phyloP scores from a whole-genome alignment of 2,888 invertebrate genomes.

The Nomada ruficornis region DNA sequence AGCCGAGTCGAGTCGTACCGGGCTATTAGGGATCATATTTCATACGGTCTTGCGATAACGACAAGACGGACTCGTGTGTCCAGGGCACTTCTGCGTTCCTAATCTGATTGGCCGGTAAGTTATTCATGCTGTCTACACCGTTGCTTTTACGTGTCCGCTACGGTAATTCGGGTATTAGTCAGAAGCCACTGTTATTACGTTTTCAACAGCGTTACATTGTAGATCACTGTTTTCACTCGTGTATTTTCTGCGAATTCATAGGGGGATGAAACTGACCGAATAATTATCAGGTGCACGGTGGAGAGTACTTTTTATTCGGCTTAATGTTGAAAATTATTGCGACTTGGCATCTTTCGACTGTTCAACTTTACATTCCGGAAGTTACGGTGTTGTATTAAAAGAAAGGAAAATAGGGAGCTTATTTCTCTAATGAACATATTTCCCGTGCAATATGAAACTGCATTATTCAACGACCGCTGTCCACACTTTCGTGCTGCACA shows the following conservation, averaged over 20 bases:
- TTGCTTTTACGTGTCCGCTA: neutral
- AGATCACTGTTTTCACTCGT: no score
- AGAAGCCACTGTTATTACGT: neutral
- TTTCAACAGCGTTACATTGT: neutral
- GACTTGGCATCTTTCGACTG: no score
- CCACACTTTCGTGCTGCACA: neutral
- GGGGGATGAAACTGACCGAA: no score
- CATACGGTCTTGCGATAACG: slow-evolving; percentile 24
- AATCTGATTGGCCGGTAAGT: slow-evolving; percentile 20
- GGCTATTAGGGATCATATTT: slow-evolving; percentile 31
- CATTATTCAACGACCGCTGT: neutral
- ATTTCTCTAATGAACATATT: no score
- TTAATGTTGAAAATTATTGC: no score
- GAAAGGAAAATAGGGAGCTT: no score
- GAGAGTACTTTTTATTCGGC: no score
- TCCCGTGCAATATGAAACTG: no score
- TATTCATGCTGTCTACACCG: neutral
- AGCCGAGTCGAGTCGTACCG: neutral
- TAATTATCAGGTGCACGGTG: no score
- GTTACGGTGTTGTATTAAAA: no score
- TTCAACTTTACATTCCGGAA: no score
- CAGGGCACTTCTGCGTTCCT: neutral
- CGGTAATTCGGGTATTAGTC: neutral
- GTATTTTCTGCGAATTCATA: no score
- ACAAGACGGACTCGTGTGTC: slow-evolving; percentile 25